phyloP scores from a whole-genome alignment of 2,797 vertebrate species.

The Tenualosa thibaudeaui region DNA sequence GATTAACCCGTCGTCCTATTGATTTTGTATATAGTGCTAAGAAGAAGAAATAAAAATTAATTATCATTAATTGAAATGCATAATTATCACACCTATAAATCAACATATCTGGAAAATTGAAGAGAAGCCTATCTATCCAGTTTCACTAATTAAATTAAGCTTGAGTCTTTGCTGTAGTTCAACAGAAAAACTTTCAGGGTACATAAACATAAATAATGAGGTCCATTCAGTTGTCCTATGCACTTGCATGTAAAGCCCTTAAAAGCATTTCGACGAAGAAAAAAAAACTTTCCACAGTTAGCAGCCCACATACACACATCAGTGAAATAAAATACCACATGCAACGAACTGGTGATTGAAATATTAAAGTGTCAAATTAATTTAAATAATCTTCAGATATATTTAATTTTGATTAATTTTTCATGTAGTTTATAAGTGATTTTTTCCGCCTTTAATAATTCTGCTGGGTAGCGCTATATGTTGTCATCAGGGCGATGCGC shows the following conservation, averaged over 20 bases:
- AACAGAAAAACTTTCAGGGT: not conserved
- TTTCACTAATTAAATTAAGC: not conserved
- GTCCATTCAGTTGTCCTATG: not conserved
- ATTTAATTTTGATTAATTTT: not conserved
- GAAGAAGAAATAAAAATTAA: not conserved
- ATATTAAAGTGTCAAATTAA: not conserved
- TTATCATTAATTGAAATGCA: not conserved
- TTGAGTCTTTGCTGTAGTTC: not conserved
- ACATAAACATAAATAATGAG: not conserved
- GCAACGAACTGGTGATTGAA: not conserved
- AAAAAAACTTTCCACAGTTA: not conserved
- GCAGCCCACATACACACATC: not conserved
- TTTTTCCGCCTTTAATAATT: not conserved
- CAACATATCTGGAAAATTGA: not conserved
- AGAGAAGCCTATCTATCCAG: not conserved
- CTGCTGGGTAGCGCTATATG: not conserved
- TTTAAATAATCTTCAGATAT: not conserved
- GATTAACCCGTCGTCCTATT: not conserved
- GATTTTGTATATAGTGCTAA: not conserved
- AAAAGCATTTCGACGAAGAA: not conserved
- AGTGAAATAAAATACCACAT: not conserved
- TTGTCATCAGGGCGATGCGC: slow-evolving; percentile 21
- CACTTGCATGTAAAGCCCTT: not conserved
- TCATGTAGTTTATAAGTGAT: not conserved
- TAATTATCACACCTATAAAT: not conserved